These are phyloP conservation scores for Drosophila busckii DNA, from an alignment of 1,140 invertebrate genomes.

Conservation along the genomic window DNA sequence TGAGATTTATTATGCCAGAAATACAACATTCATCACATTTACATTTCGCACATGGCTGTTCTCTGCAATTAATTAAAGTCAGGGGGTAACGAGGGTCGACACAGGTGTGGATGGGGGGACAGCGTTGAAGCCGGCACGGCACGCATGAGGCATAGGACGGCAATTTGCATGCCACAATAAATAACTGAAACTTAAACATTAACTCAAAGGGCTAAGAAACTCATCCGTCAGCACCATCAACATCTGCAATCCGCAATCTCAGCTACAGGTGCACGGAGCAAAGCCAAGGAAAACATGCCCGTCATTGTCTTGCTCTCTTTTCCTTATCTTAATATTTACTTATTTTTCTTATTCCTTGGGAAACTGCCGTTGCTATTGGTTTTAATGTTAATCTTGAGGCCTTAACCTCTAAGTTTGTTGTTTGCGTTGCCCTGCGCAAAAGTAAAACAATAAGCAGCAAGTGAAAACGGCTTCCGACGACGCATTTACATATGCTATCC, in stretches of 20 bases:
- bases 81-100: too few species aligned
- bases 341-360: conserved; percentile 6
- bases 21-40: too few species aligned
- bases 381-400: conserved; percentile 20
- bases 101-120: too few species aligned
- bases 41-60: too few species aligned
- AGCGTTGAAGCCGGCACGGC: too few species aligned
- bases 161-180: conserved; percentile 33
- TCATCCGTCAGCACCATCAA: conserved; percentile 43
- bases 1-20: too few species aligned
- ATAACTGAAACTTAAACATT: conserved; percentile 4
- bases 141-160: background rate
- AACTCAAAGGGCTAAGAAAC: conserved; percentile 41
- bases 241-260: conserved; percentile 38
- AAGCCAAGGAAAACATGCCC: conserved; percentile 11
- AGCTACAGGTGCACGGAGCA: conserved; percentile 24
- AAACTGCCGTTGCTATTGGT: background rate
- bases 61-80: conserved; percentile 19
- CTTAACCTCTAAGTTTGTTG: conserved; percentile 23
- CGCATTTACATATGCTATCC: too few species aligned
- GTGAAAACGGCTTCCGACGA: too few species aligned
- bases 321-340: too few species aligned
- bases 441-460: too few species aligned
- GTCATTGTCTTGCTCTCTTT: conserved; percentile 2
- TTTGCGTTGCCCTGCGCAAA: too few species aligned